Evolutionary conservation across 2,797 vertebrate genomes (phyloP).

Genomic region (Hozukius guyotensis): DNA sequence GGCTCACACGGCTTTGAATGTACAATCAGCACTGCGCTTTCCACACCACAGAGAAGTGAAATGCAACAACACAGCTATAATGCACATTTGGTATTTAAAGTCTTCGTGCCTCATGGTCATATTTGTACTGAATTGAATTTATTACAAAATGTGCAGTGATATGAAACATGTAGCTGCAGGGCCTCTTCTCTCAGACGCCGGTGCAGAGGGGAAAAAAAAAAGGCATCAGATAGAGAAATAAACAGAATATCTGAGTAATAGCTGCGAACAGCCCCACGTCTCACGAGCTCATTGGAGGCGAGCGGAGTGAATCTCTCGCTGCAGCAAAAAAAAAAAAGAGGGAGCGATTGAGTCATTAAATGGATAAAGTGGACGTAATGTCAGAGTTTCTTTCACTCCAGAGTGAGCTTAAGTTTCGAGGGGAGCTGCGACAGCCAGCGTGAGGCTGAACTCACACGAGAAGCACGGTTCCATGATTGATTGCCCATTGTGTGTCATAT

Average conservation of each 20-base stretch:
- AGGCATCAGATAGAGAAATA: slow-evolving; percentile 78
- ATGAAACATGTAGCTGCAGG: slow-evolving; percentile 85
- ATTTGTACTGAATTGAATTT: slow-evolving; percentile 84
- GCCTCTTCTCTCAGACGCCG: slow-evolving; percentile 68
- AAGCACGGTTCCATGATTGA: slow-evolving; percentile 91
- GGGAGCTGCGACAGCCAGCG: slow-evolving; percentile 5
- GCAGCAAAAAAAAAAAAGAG: slow-evolving; percentile 19
- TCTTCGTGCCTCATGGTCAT: slow-evolving; percentile 83
- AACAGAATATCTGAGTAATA: slow-evolving; percentile 75
- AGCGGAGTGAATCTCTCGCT: slow-evolving; percentile 52
- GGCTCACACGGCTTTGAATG: slow-evolving; percentile 43
- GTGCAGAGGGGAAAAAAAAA: slow-evolving; percentile 57
- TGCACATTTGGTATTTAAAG: slow-evolving; percentile 84
- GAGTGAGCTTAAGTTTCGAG: slow-evolving; percentile 49
- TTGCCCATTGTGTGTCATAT: slow-evolving; percentile 93
- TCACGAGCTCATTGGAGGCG: slow-evolving; percentile 61
- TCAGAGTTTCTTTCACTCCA: slow-evolving; percentile 65
- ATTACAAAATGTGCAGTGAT: slow-evolving; percentile 84
- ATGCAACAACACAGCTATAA: slow-evolving; percentile 70
- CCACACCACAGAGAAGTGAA: slow-evolving; percentile 47
- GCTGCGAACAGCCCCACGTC: slow-evolving; percentile 53
- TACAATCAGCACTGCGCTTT: slow-evolving; percentile 58
- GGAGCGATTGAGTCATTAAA: slow-evolving; percentile 57
- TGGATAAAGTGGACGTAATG: slow-evolving; percentile 66
- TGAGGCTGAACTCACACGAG: slow-evolving; percentile 75